A percentile compares a stretch with the other conserved stretches of the same genome.
phyloP scores from a whole-genome alignment of 2,797 vertebrate genomes.

The Ctenochaetus hawaiiensis region DNA sequence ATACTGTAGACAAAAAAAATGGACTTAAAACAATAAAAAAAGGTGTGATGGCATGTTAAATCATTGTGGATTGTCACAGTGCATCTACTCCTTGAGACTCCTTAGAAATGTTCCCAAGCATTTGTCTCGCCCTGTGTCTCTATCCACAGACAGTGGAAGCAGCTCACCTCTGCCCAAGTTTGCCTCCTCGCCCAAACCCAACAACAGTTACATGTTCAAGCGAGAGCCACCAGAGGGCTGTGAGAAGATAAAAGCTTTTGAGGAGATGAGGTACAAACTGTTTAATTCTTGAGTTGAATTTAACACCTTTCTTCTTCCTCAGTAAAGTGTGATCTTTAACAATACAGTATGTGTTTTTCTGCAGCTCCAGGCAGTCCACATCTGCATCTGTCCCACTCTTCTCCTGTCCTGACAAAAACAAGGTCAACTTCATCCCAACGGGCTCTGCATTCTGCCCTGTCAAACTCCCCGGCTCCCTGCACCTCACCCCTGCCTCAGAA shows the following conservation, averaged over 20 bases:
- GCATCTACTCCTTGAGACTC: not conserved
- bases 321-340: not conserved
- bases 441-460: slow-evolving; percentile 98
- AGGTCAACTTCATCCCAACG: slow-evolving; percentile 97
- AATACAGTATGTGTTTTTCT: not conserved
- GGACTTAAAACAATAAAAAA: too few species aligned
- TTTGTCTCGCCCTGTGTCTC: too few species aligned
- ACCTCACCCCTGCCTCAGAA: slow-evolving; percentile 86
- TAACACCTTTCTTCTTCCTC: not conserved
- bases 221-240: slow-evolving; percentile 98
- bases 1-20: not conserved
- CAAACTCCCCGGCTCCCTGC: slow-evolving; percentile 91
- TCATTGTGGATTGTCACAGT: not conserved
- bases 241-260: slow-evolving; percentile 98
- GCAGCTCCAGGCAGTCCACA: slow-evolving; percentile 92
- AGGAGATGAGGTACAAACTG: slow-evolving; percentile 80
- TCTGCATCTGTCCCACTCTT: slow-evolving; percentile 89
- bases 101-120: too few species aligned
- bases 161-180: slow-evolving; percentile 97
- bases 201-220: slow-evolving; percentile 99
- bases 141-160: slow-evolving; percentile 89
- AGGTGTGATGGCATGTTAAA: not conserved
- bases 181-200: slow-evolving; percentile 97
- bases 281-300: too few species aligned
- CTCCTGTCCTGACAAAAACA: slow-evolving; percentile 99